Conservation (phyloP, 64 coral and sea anemone species). For the Porites lutea region DNA sequence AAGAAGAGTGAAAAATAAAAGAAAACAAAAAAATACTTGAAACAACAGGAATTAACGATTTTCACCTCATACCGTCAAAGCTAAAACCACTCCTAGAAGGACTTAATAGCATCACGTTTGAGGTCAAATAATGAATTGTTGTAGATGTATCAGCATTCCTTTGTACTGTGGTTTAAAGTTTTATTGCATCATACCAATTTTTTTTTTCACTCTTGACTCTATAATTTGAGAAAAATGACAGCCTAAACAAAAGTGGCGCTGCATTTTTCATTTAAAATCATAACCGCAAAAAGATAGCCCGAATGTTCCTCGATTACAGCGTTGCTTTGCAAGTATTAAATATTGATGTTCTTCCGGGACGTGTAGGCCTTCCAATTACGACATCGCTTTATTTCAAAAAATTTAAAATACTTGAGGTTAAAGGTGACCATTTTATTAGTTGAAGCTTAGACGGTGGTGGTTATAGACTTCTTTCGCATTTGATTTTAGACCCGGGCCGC, state of each 20-base stretch:
- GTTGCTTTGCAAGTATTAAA: not conserved
- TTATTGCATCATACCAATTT: too few relatives aligned
- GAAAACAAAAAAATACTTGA: not conserved
- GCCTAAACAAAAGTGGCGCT: too few relatives aligned
- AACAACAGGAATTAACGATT: not conserved
- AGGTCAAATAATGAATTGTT: not conserved
- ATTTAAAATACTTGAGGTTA: not conserved
- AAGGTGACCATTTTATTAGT: not conserved
- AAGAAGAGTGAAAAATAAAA: not conserved
- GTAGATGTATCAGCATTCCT: not conserved
- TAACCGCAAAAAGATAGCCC: not conserved
- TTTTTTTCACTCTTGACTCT: too few relatives aligned
- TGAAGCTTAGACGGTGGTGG: not conserved
- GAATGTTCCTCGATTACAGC: not conserved
- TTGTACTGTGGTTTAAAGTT: too few relatives aligned
- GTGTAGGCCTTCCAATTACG: not conserved
- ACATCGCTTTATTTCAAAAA: not conserved
- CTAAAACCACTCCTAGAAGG: not conserved
- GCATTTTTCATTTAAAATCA: too few relatives aligned
- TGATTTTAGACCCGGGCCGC: not conserved
- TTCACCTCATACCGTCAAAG: not conserved
- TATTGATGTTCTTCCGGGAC: slow-evolving; percentile 43
- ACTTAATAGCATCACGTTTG: not conserved
- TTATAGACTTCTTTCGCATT: not conserved
- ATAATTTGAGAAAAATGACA: too few relatives aligned